Evolutionary conservation across 2,797 vertebrate genomes (phyloP), one percentile per base, ranked within the genome.

Genomic region (Pipistrellus nathusii): DNA sequence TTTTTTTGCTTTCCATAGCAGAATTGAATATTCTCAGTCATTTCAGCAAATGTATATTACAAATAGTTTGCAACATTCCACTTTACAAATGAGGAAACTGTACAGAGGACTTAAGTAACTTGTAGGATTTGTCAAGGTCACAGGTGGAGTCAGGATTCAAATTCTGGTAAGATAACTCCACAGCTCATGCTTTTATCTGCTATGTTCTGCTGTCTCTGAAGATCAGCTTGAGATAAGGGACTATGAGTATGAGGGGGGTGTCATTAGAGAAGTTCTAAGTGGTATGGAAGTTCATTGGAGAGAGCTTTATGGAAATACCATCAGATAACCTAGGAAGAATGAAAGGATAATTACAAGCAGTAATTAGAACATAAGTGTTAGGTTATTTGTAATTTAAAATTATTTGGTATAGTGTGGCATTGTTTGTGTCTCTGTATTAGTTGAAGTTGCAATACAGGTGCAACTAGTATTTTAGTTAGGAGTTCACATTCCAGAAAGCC

Each of bases 341-440:
- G 41, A 85, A 92, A 85, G n/a, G 41, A n/a, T 59, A 85, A 38
- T 69, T 59, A 76, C n/a, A 38, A 59, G 73, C n/a, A 77, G 38
- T 59, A 85, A 76, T 77, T 23, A 46, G 23, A 91, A 38, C n/a
- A 71, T 5, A 69, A 68, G 38, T 77, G 48, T 85, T 71, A 30
- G 30, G 18, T 48, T 92, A 85, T 77, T 91, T 69, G 38, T 85
- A 53, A 78, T 71, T 92, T 78, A 71, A 85, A 85, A 91, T 14
- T 72, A 32, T 83, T 83, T 53, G 41, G 32, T 44, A 32, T 44
- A 41, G n/a, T 78, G 64, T 78, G 73, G 71, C 7, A 48, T 48
- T 62, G 38, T 57, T 69, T 71, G 64, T 35, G 10, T 41, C 6
- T 41, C 38, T 44, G n/a, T 59, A 48, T 78, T 71, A 85, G 51